A percentile compares a stretch with the other conserved stretches of the same genome.
These are phyloP conservation scores for Melanargia galathea DNA, from an alignment of 2,888 invertebrate genomes.

Conservation along the genomic window DNA sequence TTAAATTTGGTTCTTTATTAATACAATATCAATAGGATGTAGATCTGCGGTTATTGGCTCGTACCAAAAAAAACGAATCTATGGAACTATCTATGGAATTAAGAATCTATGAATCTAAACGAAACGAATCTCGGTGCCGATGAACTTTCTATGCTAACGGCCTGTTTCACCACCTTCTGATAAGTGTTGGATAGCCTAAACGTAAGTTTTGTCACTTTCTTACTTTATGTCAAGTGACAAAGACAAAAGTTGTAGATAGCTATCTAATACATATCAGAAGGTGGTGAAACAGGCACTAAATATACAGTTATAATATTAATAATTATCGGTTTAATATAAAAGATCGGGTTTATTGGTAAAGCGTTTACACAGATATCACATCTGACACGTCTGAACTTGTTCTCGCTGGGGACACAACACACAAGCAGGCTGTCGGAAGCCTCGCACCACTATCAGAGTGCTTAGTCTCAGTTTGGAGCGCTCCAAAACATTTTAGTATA, in stretches of 20 bases:
- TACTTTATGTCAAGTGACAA: too few relatives aligned
- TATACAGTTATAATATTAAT: slow-evolving; percentile 60
- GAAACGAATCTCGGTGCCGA: slow-evolving; percentile 77
- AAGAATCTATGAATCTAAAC: too few relatives aligned
- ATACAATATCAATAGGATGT: slow-evolving; percentile 82
- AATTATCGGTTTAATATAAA: slow-evolving; percentile 65
- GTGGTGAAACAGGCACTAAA: too few relatives aligned
- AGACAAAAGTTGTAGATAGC: too few relatives aligned
- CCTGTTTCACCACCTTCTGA: too few relatives aligned
- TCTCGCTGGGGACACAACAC: slow-evolving; percentile 39
- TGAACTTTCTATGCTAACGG: slow-evolving; percentile 82
- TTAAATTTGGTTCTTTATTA: slow-evolving; percentile 83
- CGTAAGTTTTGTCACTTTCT: too few relatives aligned
- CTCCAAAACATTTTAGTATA: too few relatives aligned
- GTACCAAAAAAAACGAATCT: slow-evolving; percentile 63
- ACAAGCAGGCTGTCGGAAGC: background rate
- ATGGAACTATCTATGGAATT: too few relatives aligned
- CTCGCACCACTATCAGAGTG: background rate
- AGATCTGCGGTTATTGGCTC: slow-evolving; percentile 78
- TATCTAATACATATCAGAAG: too few relatives aligned
- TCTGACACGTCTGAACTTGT: slow-evolving; percentile 50
- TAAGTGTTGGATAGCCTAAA: too few relatives aligned
- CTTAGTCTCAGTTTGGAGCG: too few relatives aligned
- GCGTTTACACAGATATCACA: slow-evolving; percentile 70
- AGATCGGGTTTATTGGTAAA: slow-evolving; percentile 62